Base-by-base conservation (phyloP, 2,888 invertebrate genomes). In the Scotopteryx bipunctaria region DNA sequence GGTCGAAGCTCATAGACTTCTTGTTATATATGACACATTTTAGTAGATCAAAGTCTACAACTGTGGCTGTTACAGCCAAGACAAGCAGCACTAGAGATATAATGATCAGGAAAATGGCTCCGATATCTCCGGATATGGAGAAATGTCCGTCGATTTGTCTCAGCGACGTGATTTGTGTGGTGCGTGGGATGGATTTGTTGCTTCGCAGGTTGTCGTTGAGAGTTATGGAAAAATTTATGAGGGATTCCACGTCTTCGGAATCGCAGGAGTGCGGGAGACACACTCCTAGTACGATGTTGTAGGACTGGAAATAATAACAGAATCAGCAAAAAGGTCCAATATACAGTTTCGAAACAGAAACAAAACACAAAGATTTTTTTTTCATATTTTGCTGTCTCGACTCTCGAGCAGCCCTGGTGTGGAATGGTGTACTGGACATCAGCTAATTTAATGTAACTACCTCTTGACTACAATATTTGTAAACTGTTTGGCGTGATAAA, bases 221-320 rank as follows among this genome's bases (percentile, higher is more conserved):
- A 75, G 85, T 86, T 13, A 85, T 78, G 9, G 89, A 87, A 64
- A 91, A 91, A 52, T 83, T 81, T n/a, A 92, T 66, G 21, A 92
- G 71, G 1, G 85, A 80, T 13, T 78, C 70, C 0, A 91, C 73
- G 61, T 92, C 92, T 0, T 81, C 69, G 0, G 74, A 57, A 0
- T 68, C 62, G 62, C 92, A 92, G 19, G 86, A 80, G 0, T 77
- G 70, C 1, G 92, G 92, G 14, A 92, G 62, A 47, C 92, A 92
- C 2, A 92, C 64, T 0, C 91, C 91, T 25, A 91, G 55, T 0
- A 72, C 70, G 32, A 91, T 66, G 15, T 78, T 74, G 55, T 83
- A 81, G 0, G 76, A 73, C 91, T 91, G 79, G 77, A 38, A 82
- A 83, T 41, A 9, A 31, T 37, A 50, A 23, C 6, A 19, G n/a